phyloP scores from a whole-genome alignment of 2,113 vertebrate genomes.

The Cyanoramphus novaezelandiae region DNA sequence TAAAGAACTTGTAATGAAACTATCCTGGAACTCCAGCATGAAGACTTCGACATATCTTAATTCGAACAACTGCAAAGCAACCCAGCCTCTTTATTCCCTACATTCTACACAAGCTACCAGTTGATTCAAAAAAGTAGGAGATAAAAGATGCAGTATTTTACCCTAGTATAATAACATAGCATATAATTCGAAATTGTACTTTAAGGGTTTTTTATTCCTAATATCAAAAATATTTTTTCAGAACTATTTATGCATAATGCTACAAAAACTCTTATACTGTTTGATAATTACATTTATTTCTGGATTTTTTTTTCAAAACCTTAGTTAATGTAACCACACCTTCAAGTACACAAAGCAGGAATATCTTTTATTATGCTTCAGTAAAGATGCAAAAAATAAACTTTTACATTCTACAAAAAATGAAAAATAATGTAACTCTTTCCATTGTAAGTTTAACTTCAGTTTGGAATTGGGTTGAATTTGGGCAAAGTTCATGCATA shows the following conservation, averaged over 20 bases:
- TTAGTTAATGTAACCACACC: not conserved
- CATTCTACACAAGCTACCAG: not conserved
- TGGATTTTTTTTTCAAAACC: not conserved
- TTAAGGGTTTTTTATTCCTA: not conserved
- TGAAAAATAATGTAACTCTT: not conserved
- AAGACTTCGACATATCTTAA: not conserved
- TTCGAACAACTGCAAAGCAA: not conserved
- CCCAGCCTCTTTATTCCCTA: not conserved
- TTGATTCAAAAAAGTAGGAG: not conserved
- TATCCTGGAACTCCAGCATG: not conserved
- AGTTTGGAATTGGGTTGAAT: not conserved
- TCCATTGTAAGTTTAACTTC: not conserved
- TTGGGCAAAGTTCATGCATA: not conserved
- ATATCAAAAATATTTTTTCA: not conserved
- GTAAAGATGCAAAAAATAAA: not conserved
- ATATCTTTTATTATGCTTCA: not conserved
- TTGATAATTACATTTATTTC: not conserved
- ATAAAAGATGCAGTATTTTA: not conserved
- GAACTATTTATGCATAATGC: not conserved
- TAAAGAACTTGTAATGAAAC: not conserved
- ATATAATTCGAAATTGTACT: not conserved
- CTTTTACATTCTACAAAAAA: not conserved
- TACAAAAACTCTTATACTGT: accelerated
- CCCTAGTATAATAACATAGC: not conserved
- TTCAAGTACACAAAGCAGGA: not conserved